Conservation (phyloP, 2,888 invertebrate species). For the Ferdinandea cuprea region DNA sequence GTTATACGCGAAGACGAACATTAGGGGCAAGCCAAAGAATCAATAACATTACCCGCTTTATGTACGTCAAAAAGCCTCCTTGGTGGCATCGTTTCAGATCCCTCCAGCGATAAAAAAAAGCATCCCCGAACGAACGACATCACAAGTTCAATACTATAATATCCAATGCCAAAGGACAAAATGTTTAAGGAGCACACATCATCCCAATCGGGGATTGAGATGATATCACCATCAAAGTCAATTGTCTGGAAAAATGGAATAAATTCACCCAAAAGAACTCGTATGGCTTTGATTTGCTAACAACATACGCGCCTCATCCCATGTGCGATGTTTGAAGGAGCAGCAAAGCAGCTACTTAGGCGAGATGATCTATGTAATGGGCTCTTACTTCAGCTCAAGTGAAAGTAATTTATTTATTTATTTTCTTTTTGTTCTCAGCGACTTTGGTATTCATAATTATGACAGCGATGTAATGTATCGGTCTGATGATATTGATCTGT, state of each 20-base stretch:
- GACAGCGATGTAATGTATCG: constrained; percentile 29
- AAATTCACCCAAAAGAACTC: constrained; percentile 74
- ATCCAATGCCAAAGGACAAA: constrained; percentile 20
- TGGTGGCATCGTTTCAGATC: constrained; percentile 36
- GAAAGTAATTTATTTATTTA: constrained; percentile 54
- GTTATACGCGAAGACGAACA: constrained; percentile 53
- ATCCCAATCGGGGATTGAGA: constrained; percentile 69
- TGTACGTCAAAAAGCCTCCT: constrained; percentile 41
- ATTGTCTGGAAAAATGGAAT: constrained; percentile 77
- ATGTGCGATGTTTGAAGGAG: constrained; percentile 40
- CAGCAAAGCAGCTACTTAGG: constrained; percentile 50
- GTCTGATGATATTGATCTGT: constrained; percentile 38
- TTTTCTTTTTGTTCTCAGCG: not conserved
- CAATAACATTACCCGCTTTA: constrained; percentile 56
- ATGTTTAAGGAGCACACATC: constrained; percentile 38
- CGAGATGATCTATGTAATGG: constrained; percentile 69
- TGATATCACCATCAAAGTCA: constrained; percentile 78
- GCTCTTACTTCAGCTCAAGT: constrained; percentile 52
- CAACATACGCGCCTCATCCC: not conserved
- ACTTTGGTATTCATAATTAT: constrained; percentile 5
- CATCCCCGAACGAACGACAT: constrained; percentile 23
- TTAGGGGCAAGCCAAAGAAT: constrained; percentile 62
- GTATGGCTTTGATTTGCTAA: constrained; percentile 2
- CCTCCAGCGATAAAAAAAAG: constrained; percentile 9
- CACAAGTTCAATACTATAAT: constrained; percentile 35